Conservation (phyloP, 2,888 invertebrate genomes). For the Nomada fabriciana region DNA sequence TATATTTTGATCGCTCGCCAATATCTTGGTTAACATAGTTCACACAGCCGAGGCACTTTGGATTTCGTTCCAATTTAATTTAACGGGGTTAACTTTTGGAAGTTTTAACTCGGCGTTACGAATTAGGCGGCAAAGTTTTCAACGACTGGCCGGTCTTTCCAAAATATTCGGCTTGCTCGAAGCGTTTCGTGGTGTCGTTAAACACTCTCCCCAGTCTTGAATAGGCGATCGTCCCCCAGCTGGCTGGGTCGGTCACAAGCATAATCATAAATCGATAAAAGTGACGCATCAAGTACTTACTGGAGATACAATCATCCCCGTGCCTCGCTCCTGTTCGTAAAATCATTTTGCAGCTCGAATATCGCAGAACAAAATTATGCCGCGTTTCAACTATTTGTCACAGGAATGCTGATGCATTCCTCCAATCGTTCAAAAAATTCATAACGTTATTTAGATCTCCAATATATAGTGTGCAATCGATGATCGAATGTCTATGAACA, state of each 20-base stretch:
- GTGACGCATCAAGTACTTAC: conserved; percentile 62
- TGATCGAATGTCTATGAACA: neutral
- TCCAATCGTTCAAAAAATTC: no score
- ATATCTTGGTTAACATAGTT: no score
- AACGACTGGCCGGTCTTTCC: no score
- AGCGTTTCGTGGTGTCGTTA: neutral
- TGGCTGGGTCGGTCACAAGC: conserved; percentile 53
- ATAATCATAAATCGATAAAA: conserved; percentile 70
- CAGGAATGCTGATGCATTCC: neutral
- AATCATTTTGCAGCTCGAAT: conserved; percentile 1
- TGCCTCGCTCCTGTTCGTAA: conserved; percentile 29
- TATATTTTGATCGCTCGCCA: no score
- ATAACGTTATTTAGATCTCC: no score
- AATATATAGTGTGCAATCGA: neutral
- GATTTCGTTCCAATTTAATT: no score
- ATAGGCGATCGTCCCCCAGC: conserved; percentile 8
- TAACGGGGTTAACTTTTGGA: no score
- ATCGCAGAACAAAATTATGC: neutral
- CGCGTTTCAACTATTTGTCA: no score
- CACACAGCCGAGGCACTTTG: no score
- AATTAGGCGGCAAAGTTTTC: no score
- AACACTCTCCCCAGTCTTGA: conserved; percentile 24
- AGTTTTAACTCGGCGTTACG: no score
- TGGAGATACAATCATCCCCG: conserved; percentile 43
- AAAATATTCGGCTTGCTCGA: neutral